phyloP scores from a whole-genome alignment of 2,113 vertebrate species.

The Pygoscelis adeliae region DNA sequence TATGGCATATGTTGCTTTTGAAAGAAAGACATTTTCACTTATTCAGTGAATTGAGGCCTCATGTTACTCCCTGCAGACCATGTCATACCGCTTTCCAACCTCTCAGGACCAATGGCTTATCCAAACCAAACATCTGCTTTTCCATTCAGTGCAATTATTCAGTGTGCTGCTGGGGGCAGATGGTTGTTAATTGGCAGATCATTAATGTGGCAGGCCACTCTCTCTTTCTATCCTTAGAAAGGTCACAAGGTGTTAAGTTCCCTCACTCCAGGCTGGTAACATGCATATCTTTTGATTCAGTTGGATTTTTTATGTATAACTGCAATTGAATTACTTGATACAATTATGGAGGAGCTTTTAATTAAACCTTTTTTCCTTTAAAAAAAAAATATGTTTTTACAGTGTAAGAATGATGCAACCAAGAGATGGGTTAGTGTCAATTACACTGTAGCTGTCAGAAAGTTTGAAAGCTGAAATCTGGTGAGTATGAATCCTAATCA shows the following conservation, averaged over 20 bases:
- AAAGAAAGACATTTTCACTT: constrained; percentile 30
- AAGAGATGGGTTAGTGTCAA: constrained; percentile 60
- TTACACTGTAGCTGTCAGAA: constrained; percentile 70
- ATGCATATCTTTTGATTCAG: neutral
- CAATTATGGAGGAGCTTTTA: neutral
- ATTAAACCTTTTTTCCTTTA: constrained; percentile 7
- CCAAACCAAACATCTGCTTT: constrained; percentile 52
- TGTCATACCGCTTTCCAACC: constrained; percentile 4
- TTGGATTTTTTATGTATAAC: neutral
- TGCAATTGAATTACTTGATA: neutral
- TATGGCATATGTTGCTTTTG: constrained; percentile 42
- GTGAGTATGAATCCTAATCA: constrained; percentile 60
- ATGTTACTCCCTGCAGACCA: constrained; percentile 42
- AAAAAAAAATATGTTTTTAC: neutral
- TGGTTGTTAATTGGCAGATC: constrained; percentile 58
- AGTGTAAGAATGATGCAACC: neutral
- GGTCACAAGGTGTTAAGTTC: constrained; percentile 57
- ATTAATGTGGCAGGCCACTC: constrained; percentile 30
- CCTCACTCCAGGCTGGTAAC: neutral
- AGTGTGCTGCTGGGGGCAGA: constrained; percentile 28
- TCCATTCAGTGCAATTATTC: constrained; percentile 49
- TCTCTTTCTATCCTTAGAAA: constrained; percentile 39
- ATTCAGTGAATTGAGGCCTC: constrained; percentile 31
- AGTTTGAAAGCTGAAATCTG: constrained; percentile 55
- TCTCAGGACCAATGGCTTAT: constrained; percentile 32